Evolutionary conservation across 2,797 vertebrate species (phyloP).

Genomic region (Galago senegalensis): DNA sequence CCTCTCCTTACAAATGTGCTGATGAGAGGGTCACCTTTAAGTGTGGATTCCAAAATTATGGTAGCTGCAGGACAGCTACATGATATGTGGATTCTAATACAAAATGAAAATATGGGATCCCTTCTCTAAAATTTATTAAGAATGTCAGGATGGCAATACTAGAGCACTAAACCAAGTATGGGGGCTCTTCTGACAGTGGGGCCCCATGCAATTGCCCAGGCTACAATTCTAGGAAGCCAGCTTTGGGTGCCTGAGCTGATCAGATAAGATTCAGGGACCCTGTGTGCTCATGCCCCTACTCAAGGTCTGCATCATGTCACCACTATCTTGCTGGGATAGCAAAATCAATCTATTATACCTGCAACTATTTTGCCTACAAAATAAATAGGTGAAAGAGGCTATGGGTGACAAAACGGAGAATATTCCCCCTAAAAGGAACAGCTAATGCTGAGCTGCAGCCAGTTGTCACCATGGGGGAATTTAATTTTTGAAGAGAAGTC

Average conservation of each 20-base stretch:
- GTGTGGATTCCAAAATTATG: background rate
- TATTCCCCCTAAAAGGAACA: background rate
- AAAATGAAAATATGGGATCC: background rate
- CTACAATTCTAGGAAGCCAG: background rate
- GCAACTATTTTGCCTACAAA: background rate
- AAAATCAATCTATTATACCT: background rate
- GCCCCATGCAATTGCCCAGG: background rate
- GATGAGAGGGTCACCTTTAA: conserved; percentile 36
- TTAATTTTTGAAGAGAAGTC: conserved; percentile 31
- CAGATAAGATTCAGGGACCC: background rate
- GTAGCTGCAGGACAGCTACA: background rate
- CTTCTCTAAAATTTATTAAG: background rate
- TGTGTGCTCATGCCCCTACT: background rate
- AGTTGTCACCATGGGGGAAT: background rate
- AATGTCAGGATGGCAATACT: background rate
- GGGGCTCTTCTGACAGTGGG: background rate
- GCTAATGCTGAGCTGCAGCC: background rate
- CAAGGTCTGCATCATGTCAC: background rate
- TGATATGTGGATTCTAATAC: background rate
- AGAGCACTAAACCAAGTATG: background rate
- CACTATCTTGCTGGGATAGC: background rate
- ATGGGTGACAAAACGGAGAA: background rate
- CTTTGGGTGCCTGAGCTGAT: background rate
- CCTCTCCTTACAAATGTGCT: background rate
- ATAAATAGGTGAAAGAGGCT: background rate